Evolutionary conservation across 2,797 vertebrate species (phyloP).

Genomic region (Clarias platycephalus): DNA sequence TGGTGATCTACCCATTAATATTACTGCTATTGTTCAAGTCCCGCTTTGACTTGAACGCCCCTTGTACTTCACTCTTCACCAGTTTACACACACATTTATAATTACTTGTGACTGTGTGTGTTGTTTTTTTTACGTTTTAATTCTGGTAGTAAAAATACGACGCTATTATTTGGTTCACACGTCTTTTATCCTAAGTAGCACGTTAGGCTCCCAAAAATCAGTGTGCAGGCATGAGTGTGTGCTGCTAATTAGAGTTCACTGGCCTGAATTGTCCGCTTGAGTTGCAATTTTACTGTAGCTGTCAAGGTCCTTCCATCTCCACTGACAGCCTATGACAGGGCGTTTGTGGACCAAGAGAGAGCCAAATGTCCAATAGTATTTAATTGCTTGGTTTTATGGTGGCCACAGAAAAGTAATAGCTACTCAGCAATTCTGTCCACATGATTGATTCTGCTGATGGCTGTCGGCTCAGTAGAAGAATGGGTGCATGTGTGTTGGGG

Average conservation of each 20-base stretch:
- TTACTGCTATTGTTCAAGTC: not conserved
- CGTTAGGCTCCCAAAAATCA: constrained; percentile 21
- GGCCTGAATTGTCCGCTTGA: constrained; percentile 41
- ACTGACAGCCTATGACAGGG: constrained; percentile 44
- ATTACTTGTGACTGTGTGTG: not conserved
- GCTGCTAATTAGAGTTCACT: constrained; percentile 31
- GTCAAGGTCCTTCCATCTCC: constrained; percentile 56
- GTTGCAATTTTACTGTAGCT: constrained; percentile 52
- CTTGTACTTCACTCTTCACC: not conserved
- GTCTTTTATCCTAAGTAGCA: not conserved
- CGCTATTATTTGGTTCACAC: not conserved
- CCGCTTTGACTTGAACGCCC: too few species aligned
- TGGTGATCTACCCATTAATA: not conserved
- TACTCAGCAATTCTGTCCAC: constrained; percentile 65
- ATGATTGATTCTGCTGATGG: constrained; percentile 63
- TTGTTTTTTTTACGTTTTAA: not conserved
- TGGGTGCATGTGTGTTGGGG: constrained; percentile 1
- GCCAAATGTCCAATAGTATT: constrained; percentile 58
- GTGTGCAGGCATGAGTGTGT: constrained; percentile 8
- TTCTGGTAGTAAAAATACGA: not conserved
- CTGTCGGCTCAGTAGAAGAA: constrained; percentile 30
- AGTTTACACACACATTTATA: not conserved
- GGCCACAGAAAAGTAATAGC: constrained; percentile 54
- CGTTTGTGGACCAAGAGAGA: constrained; percentile 47
- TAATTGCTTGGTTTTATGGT: constrained; percentile 64